Evolutionary conservation across 2,113 vertebrate genomes (phyloP), one percentile per base, ranked within the genome.

Genomic region (Barbus barbus): DNA sequence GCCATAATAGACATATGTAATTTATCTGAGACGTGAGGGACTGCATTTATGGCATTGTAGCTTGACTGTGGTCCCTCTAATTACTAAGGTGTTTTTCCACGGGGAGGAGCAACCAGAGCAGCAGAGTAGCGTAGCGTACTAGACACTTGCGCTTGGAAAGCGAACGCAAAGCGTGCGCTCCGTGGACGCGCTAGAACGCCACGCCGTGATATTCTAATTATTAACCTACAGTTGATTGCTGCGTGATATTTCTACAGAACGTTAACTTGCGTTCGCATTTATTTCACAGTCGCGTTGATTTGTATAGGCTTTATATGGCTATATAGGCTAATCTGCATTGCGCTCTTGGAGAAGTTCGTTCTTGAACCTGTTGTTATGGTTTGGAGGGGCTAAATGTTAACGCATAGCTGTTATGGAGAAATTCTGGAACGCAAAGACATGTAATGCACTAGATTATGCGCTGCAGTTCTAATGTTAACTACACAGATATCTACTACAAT

Each of bases 1-100:
- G 13, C 38, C 38, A 46, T 73, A 41, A 24, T 4, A 44, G 12
- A 73, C 13, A 13, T 7, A 11, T 26, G 13, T 46, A 46, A 24
- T 61, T 9, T 38, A 6, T 78, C 14, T 41, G n/a, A 41, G 36
- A 44, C 22, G 3, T 20, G 56, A 78, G n/a, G 3, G n/a, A 60
- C 18, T 61, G 56, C 76, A 77, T 51, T 33, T 11, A 77, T n/a
- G 28, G 48, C 31, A 28, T 0, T 78, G 36, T 1, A 60, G 56
- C 38, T 46, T 46, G 71, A 46, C 36, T 26, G 56, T 78, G 56
- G 56, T 78, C 77, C 77, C 77, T 60, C 7, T 18, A 51, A 83
- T 63, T 77, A 46, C 58, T 36, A 48, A 77, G 60, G 82, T 84
- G 73, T 65, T 83, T 83, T 61, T 79, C 73, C 60, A 63, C 60